Base-by-base conservation (phyloP, 2,888 invertebrate genomes). In the Protula sp. region DNA sequence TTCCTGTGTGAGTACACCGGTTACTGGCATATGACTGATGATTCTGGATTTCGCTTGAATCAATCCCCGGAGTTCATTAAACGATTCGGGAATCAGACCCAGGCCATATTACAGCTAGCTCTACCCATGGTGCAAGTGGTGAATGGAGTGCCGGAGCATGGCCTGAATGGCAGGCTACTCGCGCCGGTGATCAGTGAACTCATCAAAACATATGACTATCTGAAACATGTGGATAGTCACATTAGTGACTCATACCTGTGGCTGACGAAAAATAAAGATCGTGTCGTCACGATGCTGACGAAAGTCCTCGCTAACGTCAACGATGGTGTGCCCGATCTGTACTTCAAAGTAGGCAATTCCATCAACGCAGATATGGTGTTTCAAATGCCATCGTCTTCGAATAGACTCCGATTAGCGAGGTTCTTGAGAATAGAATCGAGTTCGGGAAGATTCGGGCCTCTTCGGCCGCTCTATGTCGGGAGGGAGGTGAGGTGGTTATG, bases 1-100 rank as follows among this genome's bases (percentile, higher is more conserved):
- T 69, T 70, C 52, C 60, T 70, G 14, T 70, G 70, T 53, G 70
- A 70, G 55, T 68, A 68, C 60, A 67, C 70, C 22, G 67, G 69
- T 1, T 67, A 65, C 57, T 70, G 70, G 70, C 70, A 70, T 58
- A 54, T 70, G 57, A 64, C 66, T 9, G 66, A 67, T 28, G 67
- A 66, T 55, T 61, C 66, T 30, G 70, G 70, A n/a, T 67, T 63
- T 58, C 60, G 67, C 38, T 58, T 70, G 59, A 60, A 67, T 52
- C 65, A 67, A 52, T 61, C 68, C 24, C 50, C 59, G 28, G 55
- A 60, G 29, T 63, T 66, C 52, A 57, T 63, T 19, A 30, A 55
- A 22, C 54, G 63, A 4, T 62, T 59, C 24, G 68, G 67, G 28
- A 67, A 67, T 57, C 67, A 67, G 55, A 53, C 69, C 54, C 62